A percentile compares a stretch with the other conserved stretches of the same genome.
These are phyloP conservation scores for Gortyna flavago DNA, from an alignment of 2,888 invertebrate genomes.

Conservation along the genomic window DNA sequence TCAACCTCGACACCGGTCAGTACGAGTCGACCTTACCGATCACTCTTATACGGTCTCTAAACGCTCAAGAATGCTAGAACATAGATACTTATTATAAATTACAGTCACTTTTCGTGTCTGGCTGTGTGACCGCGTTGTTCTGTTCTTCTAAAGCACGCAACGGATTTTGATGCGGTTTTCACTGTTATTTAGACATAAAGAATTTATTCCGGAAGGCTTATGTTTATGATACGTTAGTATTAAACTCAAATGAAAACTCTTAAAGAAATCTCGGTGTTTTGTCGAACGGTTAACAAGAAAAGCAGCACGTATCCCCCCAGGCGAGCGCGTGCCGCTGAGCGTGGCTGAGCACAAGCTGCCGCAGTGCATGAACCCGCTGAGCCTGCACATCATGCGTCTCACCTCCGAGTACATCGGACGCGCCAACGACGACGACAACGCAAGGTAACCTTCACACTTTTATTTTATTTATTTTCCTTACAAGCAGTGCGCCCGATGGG, in stretches of 20 bases:
- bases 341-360: conserved; percentile 98
- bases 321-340: conserved; percentile 98
- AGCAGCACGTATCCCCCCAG: conserved; percentile 77
- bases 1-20: conserved; percentile 92
- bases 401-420: conserved; percentile 97
- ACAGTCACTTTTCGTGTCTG: neutral
- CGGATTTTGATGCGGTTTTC: neutral
- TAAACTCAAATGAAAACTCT: too few relatives aligned
- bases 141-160: neutral
- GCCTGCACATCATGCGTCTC: conserved; percentile 97
- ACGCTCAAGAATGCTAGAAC: neutral
- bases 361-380: conserved; percentile 97
- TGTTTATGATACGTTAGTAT: neutral
- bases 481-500: neutral
- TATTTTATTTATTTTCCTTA: too few relatives aligned
- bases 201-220: neutral
- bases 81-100: neutral
- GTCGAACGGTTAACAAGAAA: neutral
- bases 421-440: conserved; percentile 81
- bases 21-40: neutral
- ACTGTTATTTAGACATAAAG: neutral
- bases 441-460: conserved; percentile 73
- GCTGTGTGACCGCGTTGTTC: neutral
- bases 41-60: neutral
- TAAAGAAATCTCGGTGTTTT: too few relatives aligned